These are phyloP conservation scores for Spheniscus humboldti DNA, from an alignment of 2,797 vertebrate species.

Conservation along the genomic window DNA sequence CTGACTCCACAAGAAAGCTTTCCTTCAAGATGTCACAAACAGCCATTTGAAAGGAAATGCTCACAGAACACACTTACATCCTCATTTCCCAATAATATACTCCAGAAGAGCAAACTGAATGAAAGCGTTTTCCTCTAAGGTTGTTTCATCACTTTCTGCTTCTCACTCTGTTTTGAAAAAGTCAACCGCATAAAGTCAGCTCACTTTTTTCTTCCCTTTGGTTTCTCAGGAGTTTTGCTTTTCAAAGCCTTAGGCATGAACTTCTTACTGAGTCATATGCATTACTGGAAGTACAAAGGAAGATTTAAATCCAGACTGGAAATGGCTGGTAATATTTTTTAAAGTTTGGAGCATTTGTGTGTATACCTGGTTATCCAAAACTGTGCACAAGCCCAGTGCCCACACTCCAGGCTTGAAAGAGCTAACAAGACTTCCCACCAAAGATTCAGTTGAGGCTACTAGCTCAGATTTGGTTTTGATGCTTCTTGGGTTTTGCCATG, in stretches of 20 bases:
- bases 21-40: background rate
- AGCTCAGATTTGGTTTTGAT: background rate
- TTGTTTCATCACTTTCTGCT: background rate
- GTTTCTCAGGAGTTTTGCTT: background rate
- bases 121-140: background rate
- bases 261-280: background rate
- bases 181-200: background rate
- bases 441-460: background rate
- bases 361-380: background rate
- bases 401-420: background rate
- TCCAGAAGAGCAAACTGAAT: background rate
- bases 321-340: background rate
- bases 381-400: background rate
- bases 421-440: background rate
- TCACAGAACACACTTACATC: background rate
- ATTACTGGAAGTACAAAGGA: background rate
- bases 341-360: background rate
- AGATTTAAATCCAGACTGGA: background rate
- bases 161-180: background rate
- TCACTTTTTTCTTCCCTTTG: background rate
- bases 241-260: background rate
- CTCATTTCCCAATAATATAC: background rate
- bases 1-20: background rate
- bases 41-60: background rate
- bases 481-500: background rate